These are phyloP conservation scores for Hippocampus guttulatus DNA, from an alignment of 2,113 vertebrate species.

Conservation along the genomic window DNA sequence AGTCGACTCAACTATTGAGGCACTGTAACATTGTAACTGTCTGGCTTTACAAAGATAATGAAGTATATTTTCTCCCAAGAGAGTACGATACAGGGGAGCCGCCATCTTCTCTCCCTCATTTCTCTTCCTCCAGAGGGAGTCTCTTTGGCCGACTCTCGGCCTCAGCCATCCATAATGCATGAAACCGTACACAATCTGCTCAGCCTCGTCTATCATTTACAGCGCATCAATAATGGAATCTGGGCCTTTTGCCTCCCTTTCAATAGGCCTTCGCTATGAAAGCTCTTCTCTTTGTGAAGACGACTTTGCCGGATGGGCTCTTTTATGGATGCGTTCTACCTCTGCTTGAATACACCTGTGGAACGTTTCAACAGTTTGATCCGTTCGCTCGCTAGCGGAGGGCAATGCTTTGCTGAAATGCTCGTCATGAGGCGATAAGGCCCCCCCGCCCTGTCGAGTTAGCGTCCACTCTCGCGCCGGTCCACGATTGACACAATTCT, in stretches of 20 bases:
- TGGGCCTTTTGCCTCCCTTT: slow-evolving; percentile 52
- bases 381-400: neutral
- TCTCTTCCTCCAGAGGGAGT: slow-evolving; percentile 39
- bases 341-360: neutral
- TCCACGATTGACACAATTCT: slow-evolving; percentile 28
- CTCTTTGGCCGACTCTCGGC: slow-evolving; percentile 56
- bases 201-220: slow-evolving; percentile 76
- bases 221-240: slow-evolving; percentile 74
- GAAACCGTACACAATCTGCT: slow-evolving; percentile 73
- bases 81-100: slow-evolving; percentile 20
- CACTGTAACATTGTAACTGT: neutral
- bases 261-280: slow-evolving; percentile 42
- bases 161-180: slow-evolving; percentile 71
- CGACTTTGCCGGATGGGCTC: neutral
- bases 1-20: neutral
- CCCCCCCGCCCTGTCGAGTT: neutral
- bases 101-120: slow-evolving; percentile 29
- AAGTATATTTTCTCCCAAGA: slow-evolving; percentile 1
- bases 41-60: slow-evolving; percentile 2
- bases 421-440: neutral
- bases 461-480: neutral
- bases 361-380: slow-evolving; percentile 4
- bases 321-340: neutral
- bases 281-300: slow-evolving; percentile 29
- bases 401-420: neutral